Conservation (phyloP, 2,888 invertebrate genomes). For the Eupithecia insigniata region DNA sequence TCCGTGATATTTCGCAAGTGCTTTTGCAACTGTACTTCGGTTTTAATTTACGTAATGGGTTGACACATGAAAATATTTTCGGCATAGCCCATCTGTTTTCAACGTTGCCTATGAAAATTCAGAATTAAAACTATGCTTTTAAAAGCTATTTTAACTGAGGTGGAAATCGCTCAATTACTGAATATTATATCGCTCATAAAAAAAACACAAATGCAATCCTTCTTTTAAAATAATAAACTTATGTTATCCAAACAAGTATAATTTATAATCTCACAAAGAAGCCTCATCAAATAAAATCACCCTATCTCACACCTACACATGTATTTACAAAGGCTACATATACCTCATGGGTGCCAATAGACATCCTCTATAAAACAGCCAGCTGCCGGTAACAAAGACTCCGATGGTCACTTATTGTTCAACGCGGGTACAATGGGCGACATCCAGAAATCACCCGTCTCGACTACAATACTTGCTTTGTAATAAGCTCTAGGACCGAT, state of each 20-base stretch:
- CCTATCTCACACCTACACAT: conserved; percentile 44
- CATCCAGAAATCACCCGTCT: conserved; percentile 74
- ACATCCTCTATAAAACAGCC: conserved; percentile 73
- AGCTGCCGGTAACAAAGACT: conserved; percentile 75
- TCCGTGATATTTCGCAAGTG: conserved; percentile 23
- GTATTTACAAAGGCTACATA: conserved; percentile 51
- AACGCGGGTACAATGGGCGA: conserved; percentile 68
- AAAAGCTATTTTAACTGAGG: not conserved
- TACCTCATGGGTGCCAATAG: conserved; percentile 64
- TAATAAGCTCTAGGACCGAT: conserved; percentile 68
- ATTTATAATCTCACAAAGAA: not conserved
- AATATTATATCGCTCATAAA: not conserved
- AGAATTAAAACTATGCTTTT: not conserved
- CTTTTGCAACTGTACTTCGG: conserved; percentile 3
- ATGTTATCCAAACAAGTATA: not conserved
- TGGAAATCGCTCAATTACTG: not conserved
- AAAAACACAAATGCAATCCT: not conserved
- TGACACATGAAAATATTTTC: conserved; percentile 11
- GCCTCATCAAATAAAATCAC: conserved; percentile 22
- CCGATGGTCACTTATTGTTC: conserved; percentile 81
- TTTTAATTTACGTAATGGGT: conserved; percentile 20
- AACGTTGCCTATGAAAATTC: not conserved
- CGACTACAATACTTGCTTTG: conserved; percentile 71
- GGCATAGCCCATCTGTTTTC: not conserved
- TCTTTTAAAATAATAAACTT: not conserved